Evolutionary conservation across 1,140 invertebrate genomes (phyloP), one percentile per base, ranked within the genome.

Genomic region (Bombus soroeensis): DNA sequence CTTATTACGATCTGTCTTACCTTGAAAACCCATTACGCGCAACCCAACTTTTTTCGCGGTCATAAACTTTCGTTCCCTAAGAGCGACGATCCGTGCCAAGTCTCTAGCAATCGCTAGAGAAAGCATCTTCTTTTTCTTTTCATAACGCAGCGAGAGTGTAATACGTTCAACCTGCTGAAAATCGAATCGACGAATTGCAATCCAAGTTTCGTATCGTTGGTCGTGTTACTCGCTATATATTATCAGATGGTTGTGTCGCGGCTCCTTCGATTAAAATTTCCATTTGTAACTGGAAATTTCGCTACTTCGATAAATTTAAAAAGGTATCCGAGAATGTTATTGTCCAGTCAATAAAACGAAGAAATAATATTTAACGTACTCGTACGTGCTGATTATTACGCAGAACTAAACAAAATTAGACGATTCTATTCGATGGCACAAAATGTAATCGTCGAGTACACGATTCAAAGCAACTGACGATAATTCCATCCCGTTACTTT

Each of bases 1-100:
- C 87, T 89, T 87, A 89, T 89, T 89, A 89, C 88, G 85, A 89
- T 89, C 84, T 82, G 85, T 89, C 87, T 89, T 89, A 89, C 88
- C 88, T 87, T 89, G 88, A 83, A 88, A 89, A 89, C 88, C 88
- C 83, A 83, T 68, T 81, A 79, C 80, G 64, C 57, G 85, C 88
- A 81, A 89, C 81, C 83, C 72, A 87, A 89, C 80, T 89, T 89
- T 88, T 81, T 89, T 66, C 88, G 6, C 80, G 84, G 66, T 84
- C 84, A 81, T 89, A 89, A 89, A 89, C 68, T 89, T 86, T 88
- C 87, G 87, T 82, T 89, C 83, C 83, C 73, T 66, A 68, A 62
- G 70, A 64, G 82, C 34, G 80, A 87, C 87, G 79, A 76, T 86
- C 83, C 81, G 22, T 22, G 22, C 75, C 32, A 12, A 37, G 43